Conservation (phyloP, 1,140 invertebrate genomes). For the Leptopilina boulardi region DNA sequence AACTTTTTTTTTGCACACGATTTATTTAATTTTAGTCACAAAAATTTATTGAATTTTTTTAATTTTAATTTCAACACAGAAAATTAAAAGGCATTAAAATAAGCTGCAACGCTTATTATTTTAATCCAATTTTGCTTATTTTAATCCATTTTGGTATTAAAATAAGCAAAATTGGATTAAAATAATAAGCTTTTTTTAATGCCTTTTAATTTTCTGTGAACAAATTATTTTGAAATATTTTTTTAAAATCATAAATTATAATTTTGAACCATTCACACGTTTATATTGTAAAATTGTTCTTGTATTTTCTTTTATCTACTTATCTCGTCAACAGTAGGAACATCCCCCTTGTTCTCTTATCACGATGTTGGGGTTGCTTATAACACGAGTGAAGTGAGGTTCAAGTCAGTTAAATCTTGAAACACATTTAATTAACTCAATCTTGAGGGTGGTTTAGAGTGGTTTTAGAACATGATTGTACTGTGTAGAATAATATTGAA, state of each 20-base stretch:
- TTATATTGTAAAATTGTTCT: not conserved
- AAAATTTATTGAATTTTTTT: too few relatives aligned
- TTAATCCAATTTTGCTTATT: too few relatives aligned
- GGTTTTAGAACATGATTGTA: not conserved
- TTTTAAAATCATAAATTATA: too few relatives aligned
- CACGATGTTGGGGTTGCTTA: constrained; percentile 18
- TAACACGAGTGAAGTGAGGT: not conserved
- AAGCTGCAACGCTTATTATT: too few relatives aligned
- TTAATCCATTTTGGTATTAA: too few relatives aligned
- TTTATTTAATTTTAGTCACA: too few relatives aligned
- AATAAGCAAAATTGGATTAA: too few relatives aligned
- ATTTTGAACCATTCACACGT: not conserved
- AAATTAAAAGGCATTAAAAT: too few relatives aligned
- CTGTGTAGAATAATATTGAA: not conserved
- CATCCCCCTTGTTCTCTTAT: not conserved
- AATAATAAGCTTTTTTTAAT: too few relatives aligned
- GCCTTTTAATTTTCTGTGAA: too few relatives aligned
- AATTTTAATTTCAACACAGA: too few relatives aligned
- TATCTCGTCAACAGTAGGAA: not conserved
- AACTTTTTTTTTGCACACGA: constrained; percentile 45
- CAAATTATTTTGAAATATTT: too few relatives aligned
- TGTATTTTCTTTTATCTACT: not conserved
- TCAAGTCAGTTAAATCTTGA: not conserved
- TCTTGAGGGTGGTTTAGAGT: not conserved
- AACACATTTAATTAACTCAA: not conserved